Evolutionary conservation across 2,888 invertebrate species (phyloP), one percentile per base, ranked within the genome.

Genomic region (Chironomus tentans): DNA sequence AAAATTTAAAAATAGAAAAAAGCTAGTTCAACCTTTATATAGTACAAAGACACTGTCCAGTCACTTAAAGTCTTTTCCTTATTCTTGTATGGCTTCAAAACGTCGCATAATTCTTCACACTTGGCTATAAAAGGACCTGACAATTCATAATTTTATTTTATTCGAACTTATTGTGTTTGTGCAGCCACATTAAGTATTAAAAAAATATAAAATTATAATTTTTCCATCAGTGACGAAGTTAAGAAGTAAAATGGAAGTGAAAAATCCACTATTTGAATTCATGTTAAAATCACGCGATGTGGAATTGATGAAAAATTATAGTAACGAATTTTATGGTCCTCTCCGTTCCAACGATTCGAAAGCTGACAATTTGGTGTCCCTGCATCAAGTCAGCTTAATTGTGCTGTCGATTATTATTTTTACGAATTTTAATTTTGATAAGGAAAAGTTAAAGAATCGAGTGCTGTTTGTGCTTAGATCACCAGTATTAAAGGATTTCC

Each of bases 371-470:
- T 21, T 68, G 24, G 21, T 13, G 4, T 78, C 79, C 69, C 78
- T 78, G 0, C 78, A 80, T 70, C 77, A 81, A 70, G 81, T 81
- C 50, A 79, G 80, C 22, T 46, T 80, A 3, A 79, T 80, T 12
- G 81, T 81, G 38, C 78, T 83, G 3, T 69, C 81, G 4, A 78
- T 82, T 24, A 80, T 80, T 28, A 70, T 79, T 46, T 46, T 80
- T 4, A 68, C 79, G 10, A 79, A 80, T 78, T 73, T 77, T 72
- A 22, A 79, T 13, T 7, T 68, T 10, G 46, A 62, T 24, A 77
- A 77, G 76, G 77, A 73, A 24, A 73, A 77, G 68, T 72, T 74
- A 68, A 47, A 77, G 46, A 77, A 78, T 73, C 47, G 76, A 28
- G 28, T 73, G 18, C 68, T 70, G 15, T 65, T 76, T 56, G 76